A percentile compares a stretch with the other conserved stretches of the same genome.
Conservation (phyloP, 2,888 invertebrate genomes). For the Halocaridina rubra region DNA sequence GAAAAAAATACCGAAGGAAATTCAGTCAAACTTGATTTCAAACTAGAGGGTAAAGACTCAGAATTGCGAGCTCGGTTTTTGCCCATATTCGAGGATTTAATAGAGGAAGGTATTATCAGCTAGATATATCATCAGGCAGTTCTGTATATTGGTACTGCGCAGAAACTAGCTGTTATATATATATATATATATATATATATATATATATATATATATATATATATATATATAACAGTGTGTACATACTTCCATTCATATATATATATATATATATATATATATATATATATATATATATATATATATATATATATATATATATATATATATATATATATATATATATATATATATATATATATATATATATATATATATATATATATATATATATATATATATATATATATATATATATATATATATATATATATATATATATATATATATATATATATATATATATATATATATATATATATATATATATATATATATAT, state of each 20-base stretch:
- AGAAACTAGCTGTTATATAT: not conserved
- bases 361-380: not conserved
- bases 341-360: not conserved
- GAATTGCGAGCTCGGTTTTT: not conserved
- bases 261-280: not conserved
- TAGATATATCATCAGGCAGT: not conserved
- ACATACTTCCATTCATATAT: not conserved
- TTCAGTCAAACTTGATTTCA: not conserved
- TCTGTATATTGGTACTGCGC: not conserved
- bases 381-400: constrained; percentile 2
- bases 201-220: not conserved
- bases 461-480: not conserved
- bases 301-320: not conserved
- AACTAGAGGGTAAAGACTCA: not conserved
- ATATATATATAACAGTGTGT: not conserved
- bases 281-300: not conserved
- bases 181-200: not conserved
- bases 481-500: not conserved
- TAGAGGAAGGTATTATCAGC: not conserved
- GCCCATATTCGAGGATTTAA: not conserved
- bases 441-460: not conserved
- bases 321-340: not conserved
- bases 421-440: not conserved
- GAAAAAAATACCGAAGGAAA: not conserved
- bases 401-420: constrained; percentile 1